Evolutionary conservation across 2,797 vertebrate genomes (phyloP).

Genomic region (Notolabrus celidotus): DNA sequence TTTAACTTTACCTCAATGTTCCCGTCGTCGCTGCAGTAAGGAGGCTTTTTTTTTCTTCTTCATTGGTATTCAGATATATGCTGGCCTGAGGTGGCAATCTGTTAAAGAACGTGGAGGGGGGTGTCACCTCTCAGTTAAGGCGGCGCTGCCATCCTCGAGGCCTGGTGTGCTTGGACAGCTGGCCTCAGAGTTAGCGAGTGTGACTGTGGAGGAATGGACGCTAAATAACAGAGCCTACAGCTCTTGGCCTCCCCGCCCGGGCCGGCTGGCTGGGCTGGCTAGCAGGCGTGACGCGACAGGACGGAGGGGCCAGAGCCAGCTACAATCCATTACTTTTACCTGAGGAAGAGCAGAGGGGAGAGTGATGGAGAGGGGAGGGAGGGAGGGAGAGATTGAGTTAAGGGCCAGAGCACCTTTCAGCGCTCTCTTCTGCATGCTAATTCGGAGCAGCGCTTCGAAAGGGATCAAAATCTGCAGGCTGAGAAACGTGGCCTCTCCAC

Average conservation of each 20-base stretch:
- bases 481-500: slow-evolving; percentile 64
- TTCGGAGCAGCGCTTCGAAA: slow-evolving; percentile 54
- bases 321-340: slow-evolving; percentile 80
- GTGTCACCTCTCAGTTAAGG: slow-evolving; percentile 74
- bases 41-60: slow-evolving; percentile 29
- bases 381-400: slow-evolving; percentile 64
- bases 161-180: slow-evolving; percentile 74
- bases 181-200: slow-evolving; percentile 77
- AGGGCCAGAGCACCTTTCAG: slow-evolving; percentile 75
- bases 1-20: slow-evolving; percentile 25
- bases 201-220: slow-evolving; percentile 68
- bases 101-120: slow-evolving; percentile 68
- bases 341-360: slow-evolving; percentile 56
- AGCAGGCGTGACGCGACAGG: slow-evolving; percentile 71
- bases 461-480: slow-evolving; percentile 72
- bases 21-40: slow-evolving; percentile 24
- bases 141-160: slow-evolving; percentile 50
- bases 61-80: slow-evolving; percentile 69
- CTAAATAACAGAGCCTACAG: slow-evolving; percentile 69
- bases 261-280: slow-evolving; percentile 48
- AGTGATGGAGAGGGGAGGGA: slow-evolving; percentile 1
- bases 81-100: slow-evolving; percentile 61
- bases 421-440: slow-evolving; percentile 75
- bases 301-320: slow-evolving; percentile 66
- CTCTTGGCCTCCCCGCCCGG: slow-evolving; percentile 36